Base-by-base conservation (phyloP, 2,888 invertebrate genomes). In the Xiphydria camelus region DNA sequence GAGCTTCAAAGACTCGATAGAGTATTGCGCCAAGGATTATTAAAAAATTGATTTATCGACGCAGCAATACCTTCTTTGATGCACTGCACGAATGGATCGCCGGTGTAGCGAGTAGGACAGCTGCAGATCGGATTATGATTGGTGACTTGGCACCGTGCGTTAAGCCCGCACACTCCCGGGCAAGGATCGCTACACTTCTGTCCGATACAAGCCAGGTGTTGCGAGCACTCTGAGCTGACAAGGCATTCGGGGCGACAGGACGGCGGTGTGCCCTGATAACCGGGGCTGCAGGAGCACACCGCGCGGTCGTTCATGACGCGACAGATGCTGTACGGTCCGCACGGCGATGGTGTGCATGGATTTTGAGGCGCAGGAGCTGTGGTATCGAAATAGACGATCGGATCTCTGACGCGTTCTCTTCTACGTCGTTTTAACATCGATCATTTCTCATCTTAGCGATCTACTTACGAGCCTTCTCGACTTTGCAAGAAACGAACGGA, bases 401-500 rank as follows among this genome's bases (percentile, higher is more conserved):
- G n/a, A n/a, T n/a, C n/a, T n/a, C n/a, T n/a, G n/a, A n/a, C n/a
- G n/a, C n/a, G n/a, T n/a, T n/a, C n/a, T n/a, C n/a, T n/a, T n/a
- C n/a, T n/a, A n/a, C n/a, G n/a, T n/a, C n/a, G n/a, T n/a, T n/a
- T n/a, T n/a, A n/a, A n/a, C n/a, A n/a, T n/a, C n/a, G n/a, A n/a
- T n/a, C n/a, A n/a, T n/a, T n/a, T n/a, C n/a, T n/a, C n/a, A n/a
- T n/a, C n/a, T n/a, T n/a, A n/a, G n/a, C n/a, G n/a, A n/a, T n/a
- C n/a, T 33, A 57, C 62, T 34, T 45, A 64, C 64, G 36, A 37
- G 51, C 14, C 45, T 55, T 66, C 18, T 72, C 73, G 4, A 62
- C 21, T 56, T 87, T 83, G 67, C 91, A 92, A 4, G 88, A 85
- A 10, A 83, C 83, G 69, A 91, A 91, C 32, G 93, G 91, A 82